Conservation (phyloP, 2,888 invertebrate genomes). For the Plebejus melissa region DNA sequence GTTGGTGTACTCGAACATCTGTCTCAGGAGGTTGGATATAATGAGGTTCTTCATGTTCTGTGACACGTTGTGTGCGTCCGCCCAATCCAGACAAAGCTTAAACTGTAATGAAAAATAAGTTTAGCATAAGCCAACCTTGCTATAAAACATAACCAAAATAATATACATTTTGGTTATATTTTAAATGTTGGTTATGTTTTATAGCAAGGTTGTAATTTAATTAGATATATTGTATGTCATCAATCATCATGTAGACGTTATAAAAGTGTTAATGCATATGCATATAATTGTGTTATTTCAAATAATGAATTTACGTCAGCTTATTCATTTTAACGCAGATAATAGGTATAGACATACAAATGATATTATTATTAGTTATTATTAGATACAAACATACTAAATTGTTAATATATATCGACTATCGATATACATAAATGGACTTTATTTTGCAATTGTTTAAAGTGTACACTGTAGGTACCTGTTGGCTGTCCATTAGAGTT, state of each 20-base stretch:
- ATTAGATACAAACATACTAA: too few relatives aligned
- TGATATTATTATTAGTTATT: too few relatives aligned
- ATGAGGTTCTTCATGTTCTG: constrained; percentile 77
- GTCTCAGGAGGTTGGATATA: constrained; percentile 74
- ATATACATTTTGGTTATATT: background rate
- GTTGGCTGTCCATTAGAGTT: constrained; percentile 75
- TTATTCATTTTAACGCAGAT: too few relatives aligned
- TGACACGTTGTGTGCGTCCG: constrained; percentile 80
- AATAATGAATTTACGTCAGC: too few relatives aligned
- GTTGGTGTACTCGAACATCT: constrained; percentile 75
- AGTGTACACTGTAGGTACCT: constrained; percentile 47
- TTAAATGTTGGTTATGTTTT: background rate
- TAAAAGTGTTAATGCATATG: too few relatives aligned
- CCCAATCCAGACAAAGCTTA: constrained; percentile 84
- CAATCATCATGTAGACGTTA: too few relatives aligned
- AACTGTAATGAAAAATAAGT: constrained; percentile 67
- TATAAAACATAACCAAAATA: too few relatives aligned
- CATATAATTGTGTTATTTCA: too few relatives aligned
- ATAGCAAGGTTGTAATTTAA: background rate
- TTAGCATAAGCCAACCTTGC: too few relatives aligned
- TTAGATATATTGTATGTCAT: background rate
- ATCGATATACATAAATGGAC: background rate
- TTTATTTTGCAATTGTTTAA: background rate
- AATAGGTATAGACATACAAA: too few relatives aligned
- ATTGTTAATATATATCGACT: too few relatives aligned